Evolutionary conservation across 2,113 vertebrate genomes (phyloP).

Genomic region (Salvelinus sp.): DNA sequence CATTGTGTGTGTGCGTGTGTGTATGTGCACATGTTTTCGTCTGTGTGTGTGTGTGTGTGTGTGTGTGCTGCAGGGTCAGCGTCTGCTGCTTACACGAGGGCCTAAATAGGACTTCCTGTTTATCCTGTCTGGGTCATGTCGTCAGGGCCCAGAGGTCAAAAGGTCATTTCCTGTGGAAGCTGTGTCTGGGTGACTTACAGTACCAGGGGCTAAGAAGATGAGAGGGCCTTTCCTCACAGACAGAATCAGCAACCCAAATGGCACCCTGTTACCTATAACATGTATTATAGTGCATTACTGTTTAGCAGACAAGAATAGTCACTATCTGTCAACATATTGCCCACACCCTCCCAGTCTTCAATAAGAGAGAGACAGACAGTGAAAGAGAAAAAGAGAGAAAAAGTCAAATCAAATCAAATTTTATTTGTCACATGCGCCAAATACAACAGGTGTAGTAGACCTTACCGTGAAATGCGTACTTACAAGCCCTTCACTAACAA

Average conservation of each 20-base stretch:
- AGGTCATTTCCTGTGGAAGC: background rate
- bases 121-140: background rate
- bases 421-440: too few species aligned
- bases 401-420: too few species aligned
- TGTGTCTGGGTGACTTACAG: background rate
- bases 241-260: too few species aligned
- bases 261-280: too few species aligned
- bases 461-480: too few species aligned
- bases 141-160: background rate
- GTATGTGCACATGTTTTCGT: background rate
- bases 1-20: background rate
- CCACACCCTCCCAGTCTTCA: too few species aligned
- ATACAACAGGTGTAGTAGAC: too few species aligned
- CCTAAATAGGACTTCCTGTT: background rate
- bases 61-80: background rate
- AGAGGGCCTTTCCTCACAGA: background rate
- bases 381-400: too few species aligned
- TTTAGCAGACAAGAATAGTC: background rate
- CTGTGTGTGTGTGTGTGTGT: too few species aligned
- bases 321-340: background rate
- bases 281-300: too few species aligned
- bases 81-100: background rate
- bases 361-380: too few species aligned
- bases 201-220: background rate
- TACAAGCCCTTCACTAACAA: too few species aligned